phyloP scores from a whole-genome alignment of 1,140 invertebrate genomes.

The Habropoda laboriosa region DNA sequence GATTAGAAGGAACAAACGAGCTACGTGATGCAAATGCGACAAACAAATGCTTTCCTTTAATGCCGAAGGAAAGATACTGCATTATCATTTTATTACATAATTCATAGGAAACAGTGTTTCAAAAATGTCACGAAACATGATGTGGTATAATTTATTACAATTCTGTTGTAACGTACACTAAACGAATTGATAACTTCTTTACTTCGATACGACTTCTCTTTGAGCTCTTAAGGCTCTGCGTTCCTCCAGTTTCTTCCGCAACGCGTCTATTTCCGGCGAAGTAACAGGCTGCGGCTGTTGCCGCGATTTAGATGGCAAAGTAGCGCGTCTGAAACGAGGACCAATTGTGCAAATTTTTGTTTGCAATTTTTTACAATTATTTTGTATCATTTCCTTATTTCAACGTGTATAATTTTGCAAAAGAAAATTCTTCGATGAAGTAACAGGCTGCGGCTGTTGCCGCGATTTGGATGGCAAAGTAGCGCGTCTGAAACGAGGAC shows the following conservation, averaged over 20 bases:
- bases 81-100: too few species aligned
- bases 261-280: conserved; percentile 9
- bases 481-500: neutral
- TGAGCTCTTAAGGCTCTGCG: neutral
- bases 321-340: neutral
- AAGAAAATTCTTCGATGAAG: conserved; percentile 15
- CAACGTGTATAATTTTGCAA: too few species aligned
- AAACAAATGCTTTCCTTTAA: too few species aligned
- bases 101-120: too few species aligned
- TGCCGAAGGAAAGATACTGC: too few species aligned
- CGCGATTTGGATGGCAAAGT: neutral
- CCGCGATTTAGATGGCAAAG: neutral
- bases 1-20: too few species aligned
- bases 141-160: too few species aligned
- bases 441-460: neutral
- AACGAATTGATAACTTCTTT: neutral
- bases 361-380: too few species aligned
- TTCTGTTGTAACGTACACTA: too few species aligned
- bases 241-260: conserved; percentile 24
- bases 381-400: too few species aligned
- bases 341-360: too few species aligned
- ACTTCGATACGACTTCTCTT: neutral
- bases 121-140: neutral
- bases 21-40: too few species aligned
- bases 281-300: neutral